Evolutionary conservation across 2,797 vertebrate genomes (phyloP).

Genomic region (Paramormyrops hopkinsi): DNA sequence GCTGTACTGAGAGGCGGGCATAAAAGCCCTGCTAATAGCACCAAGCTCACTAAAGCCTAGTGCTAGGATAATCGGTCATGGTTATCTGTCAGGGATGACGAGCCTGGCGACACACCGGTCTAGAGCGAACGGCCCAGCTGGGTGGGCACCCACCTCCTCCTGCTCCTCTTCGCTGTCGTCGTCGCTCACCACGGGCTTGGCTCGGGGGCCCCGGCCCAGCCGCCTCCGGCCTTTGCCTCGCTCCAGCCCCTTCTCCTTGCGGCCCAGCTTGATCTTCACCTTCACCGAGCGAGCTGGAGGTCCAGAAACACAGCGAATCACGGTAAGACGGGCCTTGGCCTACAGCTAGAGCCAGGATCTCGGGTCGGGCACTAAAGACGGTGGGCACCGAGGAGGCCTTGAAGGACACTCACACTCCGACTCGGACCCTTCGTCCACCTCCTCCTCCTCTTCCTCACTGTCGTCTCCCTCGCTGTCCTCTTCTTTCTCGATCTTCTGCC

Average conservation of each 20-base stretch:
- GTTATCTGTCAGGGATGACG: background rate
- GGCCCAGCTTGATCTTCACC: constrained; percentile 81
- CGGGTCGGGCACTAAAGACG: background rate
- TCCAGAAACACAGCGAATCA: background rate
- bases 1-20: background rate
- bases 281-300: constrained; percentile 78
- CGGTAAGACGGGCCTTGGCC: background rate
- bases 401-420: constrained; percentile 69
- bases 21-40: background rate
- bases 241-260: constrained; percentile 76
- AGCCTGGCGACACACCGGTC: background rate
- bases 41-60: background rate
- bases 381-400: background rate
- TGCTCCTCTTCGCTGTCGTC: constrained; percentile 86
- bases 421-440: constrained; percentile 82
- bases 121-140: background rate
- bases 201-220: constrained; percentile 69
- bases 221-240: constrained; percentile 73
- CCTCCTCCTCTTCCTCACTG: constrained; percentile 84
- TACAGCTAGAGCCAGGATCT: background rate
- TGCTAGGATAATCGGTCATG: background rate
- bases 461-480: constrained; percentile 89
- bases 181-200: constrained; percentile 85
- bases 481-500: constrained; percentile 89
- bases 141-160: constrained; percentile 67